Conservation (phyloP, 2,888 invertebrate species). For the Ophion ventricosus region DNA sequence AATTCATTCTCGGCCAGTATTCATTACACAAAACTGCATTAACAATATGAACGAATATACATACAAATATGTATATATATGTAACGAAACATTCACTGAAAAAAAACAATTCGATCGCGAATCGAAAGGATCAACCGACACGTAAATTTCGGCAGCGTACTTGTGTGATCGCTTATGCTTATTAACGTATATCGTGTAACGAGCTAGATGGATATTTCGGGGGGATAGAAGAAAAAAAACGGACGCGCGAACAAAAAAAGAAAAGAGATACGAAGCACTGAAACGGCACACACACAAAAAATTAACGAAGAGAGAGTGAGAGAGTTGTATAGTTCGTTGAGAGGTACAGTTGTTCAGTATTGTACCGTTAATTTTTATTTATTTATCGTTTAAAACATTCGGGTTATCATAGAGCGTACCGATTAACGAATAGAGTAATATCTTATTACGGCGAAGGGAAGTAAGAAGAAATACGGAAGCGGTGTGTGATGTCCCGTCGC, state of each 20-base stretch:
- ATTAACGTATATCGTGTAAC: constrained; percentile 32
- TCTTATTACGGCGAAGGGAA: constrained; percentile 16
- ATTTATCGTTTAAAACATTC: constrained; percentile 48
- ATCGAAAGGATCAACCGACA: constrained; percentile 52
- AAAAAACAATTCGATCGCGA: constrained; percentile 45
- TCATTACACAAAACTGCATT: not conserved
- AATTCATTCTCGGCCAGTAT: constrained; percentile 34
- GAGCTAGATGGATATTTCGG: not conserved
- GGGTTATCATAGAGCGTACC: constrained; percentile 37
- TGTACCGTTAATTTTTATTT: constrained; percentile 54
- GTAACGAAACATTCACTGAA: constrained; percentile 20
- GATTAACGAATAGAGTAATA: constrained; percentile 49
- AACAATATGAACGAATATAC: constrained; percentile 1
- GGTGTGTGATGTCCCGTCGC: constrained; percentile 45
- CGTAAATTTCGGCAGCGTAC: constrained; percentile 28
- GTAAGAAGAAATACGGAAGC: constrained; percentile 26
- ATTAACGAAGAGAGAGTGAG: not conserved
- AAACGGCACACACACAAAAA: not conserved
- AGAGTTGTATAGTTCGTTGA: constrained; percentile 51
- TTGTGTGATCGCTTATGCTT: constrained; percentile 55
- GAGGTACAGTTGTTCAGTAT: constrained; percentile 43
- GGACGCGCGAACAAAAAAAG: constrained; percentile 1
- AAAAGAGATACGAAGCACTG: not conserved
- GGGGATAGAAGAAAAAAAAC: constrained; percentile 1
- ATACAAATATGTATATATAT: constrained; percentile 12